A percentile compares a stretch with the other conserved stretches of the same genome.
Conservation (phyloP, 2,113 vertebrate genomes). For the Cathartes aura region DNA sequence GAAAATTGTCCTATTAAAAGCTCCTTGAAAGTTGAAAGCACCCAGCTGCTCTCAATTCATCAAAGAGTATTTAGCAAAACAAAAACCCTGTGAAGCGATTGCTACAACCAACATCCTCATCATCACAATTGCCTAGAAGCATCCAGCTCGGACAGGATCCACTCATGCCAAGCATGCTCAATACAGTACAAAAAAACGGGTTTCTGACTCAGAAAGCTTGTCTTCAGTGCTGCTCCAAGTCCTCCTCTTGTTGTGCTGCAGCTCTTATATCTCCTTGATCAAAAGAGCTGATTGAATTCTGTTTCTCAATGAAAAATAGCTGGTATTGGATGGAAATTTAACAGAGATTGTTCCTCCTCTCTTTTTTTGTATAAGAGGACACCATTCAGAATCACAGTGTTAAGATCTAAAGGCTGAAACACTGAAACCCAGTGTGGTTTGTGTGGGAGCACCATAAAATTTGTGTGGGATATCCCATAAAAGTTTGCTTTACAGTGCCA, state of each 20-base stretch:
- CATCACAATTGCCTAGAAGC: neutral
- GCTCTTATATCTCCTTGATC: neutral
- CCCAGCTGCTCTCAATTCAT: conserved; percentile 25
- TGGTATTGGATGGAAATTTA: neutral
- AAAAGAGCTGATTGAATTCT: neutral
- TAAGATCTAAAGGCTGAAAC: neutral
- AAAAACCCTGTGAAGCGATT: neutral
- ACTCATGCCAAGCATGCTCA: neutral
- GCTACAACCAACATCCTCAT: neutral
- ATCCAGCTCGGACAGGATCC: neutral
- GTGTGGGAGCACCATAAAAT: neutral
- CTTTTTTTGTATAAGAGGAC: neutral
- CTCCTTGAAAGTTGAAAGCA: conserved; percentile 18
- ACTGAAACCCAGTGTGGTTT: neutral
- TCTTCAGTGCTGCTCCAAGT: neutral
- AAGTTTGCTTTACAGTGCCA: neutral
- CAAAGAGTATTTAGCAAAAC: neutral
- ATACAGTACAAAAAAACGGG: neutral
- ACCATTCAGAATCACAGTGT: neutral
- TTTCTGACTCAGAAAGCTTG: neutral
- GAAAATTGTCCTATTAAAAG: conserved; percentile 11
- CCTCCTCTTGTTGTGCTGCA: neutral
- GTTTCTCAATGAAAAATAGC: neutral
- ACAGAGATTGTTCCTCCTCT: neutral
- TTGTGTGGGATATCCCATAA: neutral